phyloP scores from a whole-genome alignment of 2,888 invertebrate genomes.

The Nymphalis polychloros region DNA sequence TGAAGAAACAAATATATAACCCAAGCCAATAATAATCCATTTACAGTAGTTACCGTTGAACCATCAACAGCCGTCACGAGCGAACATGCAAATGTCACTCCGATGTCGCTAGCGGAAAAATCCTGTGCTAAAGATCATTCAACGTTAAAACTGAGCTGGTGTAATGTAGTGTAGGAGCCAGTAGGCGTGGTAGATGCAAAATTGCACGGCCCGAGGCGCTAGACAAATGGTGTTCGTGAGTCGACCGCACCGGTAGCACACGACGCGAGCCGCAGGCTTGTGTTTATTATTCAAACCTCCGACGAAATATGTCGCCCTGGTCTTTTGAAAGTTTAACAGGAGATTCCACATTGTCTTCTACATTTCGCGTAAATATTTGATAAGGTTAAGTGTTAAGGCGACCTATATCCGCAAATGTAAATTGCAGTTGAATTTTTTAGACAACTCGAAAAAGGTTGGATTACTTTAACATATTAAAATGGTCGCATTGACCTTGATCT shows the following conservation, averaged over 20 bases:
- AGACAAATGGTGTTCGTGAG: conserved; percentile 75
- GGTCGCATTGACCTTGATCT: too few relatives aligned
- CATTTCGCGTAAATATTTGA: background rate
- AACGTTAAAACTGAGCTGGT: conserved; percentile 10
- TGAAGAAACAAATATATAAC: background rate
- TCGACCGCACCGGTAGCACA: conserved; percentile 78
- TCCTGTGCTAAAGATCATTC: conserved; percentile 19
- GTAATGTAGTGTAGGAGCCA: conserved; percentile 11
- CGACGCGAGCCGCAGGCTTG: conserved; percentile 55
- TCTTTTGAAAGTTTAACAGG: conserved; percentile 38
- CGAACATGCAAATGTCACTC: conserved; percentile 11
- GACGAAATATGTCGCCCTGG: conserved; percentile 46
- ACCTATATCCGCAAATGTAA: background rate
- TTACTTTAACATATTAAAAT: too few relatives aligned
- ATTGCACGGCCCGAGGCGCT: conserved; percentile 69
- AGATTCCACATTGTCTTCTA: background rate
- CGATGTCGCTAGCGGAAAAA: conserved; percentile 21
- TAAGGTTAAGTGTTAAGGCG: conserved; percentile 3
- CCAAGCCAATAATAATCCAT: conserved; percentile 8
- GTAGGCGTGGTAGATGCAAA: conserved; percentile 76
- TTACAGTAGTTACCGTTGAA: conserved; percentile 17
- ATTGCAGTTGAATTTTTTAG: background rate
- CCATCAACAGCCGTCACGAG: conserved; percentile 14
- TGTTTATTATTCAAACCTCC: conserved; percentile 52
- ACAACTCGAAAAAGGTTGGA: background rate